phyloP scores from a whole-genome alignment of 2,113 vertebrate genomes.

The Malurus cyaneus region DNA sequence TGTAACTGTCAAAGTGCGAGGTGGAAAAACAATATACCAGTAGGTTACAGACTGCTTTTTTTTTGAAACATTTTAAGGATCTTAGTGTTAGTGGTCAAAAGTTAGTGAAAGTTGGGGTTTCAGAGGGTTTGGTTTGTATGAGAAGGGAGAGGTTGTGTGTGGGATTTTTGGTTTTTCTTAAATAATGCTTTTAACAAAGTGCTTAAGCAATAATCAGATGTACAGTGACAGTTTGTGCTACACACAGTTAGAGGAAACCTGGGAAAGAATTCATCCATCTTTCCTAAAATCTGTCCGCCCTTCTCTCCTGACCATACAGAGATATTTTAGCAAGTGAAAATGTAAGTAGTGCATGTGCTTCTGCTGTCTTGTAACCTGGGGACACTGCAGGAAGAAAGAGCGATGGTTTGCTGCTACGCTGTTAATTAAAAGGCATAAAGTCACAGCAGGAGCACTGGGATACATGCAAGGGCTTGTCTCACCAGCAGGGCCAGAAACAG shows the following conservation, averaged over 20 bases:
- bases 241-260: not conserved
- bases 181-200: not conserved
- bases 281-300: not conserved
- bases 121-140: accelerated
- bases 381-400: not conserved
- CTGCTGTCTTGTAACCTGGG: not conserved
- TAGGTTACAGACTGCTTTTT: not conserved
- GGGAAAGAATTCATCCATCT: not conserved
- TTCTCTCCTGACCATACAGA: not conserved
- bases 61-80: not conserved
- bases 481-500: not conserved
- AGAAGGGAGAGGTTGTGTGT: not conserved
- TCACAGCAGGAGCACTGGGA: not conserved
- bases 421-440: not conserved
- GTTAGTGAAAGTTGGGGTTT: not conserved
- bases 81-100: not conserved
- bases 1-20: not conserved
- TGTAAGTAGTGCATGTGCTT: accelerated
- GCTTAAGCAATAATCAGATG: not conserved
- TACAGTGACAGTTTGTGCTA: not conserved
- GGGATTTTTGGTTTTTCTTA: not conserved
- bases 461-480: not conserved
- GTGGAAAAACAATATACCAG: not conserved
- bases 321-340: not conserved
- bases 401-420: not conserved